Evolutionary conservation across 2,797 vertebrate species (phyloP).

Genomic region (Champsocephalus gunnari): DNA sequence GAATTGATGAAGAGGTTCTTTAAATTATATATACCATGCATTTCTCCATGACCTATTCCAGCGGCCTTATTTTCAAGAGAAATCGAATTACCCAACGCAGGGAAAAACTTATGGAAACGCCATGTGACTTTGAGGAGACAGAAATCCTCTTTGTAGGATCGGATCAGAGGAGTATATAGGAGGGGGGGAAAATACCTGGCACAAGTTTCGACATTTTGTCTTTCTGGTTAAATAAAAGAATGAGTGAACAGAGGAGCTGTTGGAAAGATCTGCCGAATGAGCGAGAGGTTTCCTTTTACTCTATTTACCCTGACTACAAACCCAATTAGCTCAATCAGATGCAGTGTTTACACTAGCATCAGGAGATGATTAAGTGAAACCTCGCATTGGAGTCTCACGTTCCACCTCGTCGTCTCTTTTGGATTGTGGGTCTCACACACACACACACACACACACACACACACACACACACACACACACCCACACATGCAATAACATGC

Average conservation of each 20-base stretch:
- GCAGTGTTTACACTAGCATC: slow-evolving; percentile 79
- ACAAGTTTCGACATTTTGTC: slow-evolving; percentile 43
- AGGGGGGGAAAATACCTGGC: slow-evolving; percentile 20
- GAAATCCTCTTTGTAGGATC: slow-evolving; percentile 30
- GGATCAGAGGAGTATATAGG: slow-evolving; percentile 18
- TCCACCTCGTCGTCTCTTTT: slow-evolving; percentile 46
- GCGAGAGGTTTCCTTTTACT: slow-evolving; percentile 73
- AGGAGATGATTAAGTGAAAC: slow-evolving; percentile 78
- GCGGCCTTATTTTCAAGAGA: slow-evolving; percentile 29
- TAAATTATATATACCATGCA: slow-evolving; percentile 48
- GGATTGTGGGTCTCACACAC: slow-evolving; percentile 37
- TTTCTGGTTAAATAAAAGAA: slow-evolving; percentile 43
- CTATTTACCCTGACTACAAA: slow-evolving; percentile 82
- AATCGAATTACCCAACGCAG: slow-evolving; percentile 64
- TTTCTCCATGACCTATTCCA: slow-evolving; percentile 18
- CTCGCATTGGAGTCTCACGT: slow-evolving; percentile 67
- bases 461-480: slow-evolving; percentile 21
- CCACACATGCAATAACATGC: slow-evolving; percentile 25
- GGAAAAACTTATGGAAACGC: slow-evolving; percentile 65
- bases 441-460: slow-evolving; percentile 18
- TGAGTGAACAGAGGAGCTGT: slow-evolving; percentile 23
- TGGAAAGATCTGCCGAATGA: slow-evolving; percentile 58
- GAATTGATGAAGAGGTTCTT: slow-evolving; percentile 72
- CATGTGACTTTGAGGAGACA: slow-evolving; percentile 59
- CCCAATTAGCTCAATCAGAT: slow-evolving; percentile 81